phyloP scores from a whole-genome alignment of 2,113 vertebrate species.

The Potamarius usumacintae region DNA sequence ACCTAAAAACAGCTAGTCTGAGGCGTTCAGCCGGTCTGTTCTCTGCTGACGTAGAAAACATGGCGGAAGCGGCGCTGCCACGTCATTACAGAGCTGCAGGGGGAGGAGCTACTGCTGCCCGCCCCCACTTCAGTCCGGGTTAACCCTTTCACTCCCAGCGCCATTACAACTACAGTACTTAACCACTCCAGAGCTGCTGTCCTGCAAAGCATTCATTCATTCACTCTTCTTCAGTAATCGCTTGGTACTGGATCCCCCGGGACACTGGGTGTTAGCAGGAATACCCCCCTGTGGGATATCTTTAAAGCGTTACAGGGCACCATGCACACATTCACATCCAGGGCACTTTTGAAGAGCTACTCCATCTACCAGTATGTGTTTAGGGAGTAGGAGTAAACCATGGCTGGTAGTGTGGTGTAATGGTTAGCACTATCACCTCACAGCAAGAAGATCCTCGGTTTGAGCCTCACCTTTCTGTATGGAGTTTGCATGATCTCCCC shows the following conservation, averaged over 20 bases:
- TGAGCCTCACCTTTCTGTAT: too few species aligned
- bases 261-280: too few species aligned
- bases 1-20: conserved; percentile 20
- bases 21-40: not conserved
- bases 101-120: not conserved
- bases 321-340: not conserved
- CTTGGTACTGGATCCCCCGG: not conserved
- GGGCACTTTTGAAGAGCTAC: not conserved
- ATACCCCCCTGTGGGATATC: not conserved
- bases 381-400: not conserved
- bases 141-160: not conserved
- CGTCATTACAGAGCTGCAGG: conserved; percentile 46
- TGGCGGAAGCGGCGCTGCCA: conserved; percentile 55
- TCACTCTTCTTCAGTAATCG: not conserved
- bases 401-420: too few species aligned
- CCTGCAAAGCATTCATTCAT: not conserved
- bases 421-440: too few species aligned
- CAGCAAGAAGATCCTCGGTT: too few species aligned
- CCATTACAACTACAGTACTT: not conserved
- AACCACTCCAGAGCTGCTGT: not conserved
- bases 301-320: not conserved
- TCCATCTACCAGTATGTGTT: not conserved
- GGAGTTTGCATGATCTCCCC: too few species aligned
- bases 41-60: conserved; percentile 55
- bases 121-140: not conserved